These are phyloP conservation scores for Vanacampus margaritifer DNA, from an alignment of 2,113 vertebrate species.

Conservation along the genomic window DNA sequence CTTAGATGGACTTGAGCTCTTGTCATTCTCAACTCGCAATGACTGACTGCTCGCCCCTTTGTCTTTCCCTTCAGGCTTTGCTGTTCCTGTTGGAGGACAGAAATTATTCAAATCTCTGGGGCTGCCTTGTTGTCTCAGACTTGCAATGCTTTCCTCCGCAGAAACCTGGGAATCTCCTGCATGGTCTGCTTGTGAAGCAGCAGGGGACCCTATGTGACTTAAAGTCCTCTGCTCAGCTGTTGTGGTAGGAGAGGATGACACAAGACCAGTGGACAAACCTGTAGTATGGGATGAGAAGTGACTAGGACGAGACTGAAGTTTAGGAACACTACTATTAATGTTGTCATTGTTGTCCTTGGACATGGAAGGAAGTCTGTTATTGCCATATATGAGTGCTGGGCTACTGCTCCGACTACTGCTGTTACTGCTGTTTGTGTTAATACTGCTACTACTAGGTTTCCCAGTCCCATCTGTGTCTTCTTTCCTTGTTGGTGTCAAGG, in stretches of 20 bases:
- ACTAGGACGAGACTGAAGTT: conserved; percentile 55
- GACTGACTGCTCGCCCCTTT: conserved; percentile 53
- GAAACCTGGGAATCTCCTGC: conserved; percentile 59
- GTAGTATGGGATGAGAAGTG: conserved; percentile 52
- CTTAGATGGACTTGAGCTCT: conserved; percentile 69
- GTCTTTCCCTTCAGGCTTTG: conserved; percentile 66
- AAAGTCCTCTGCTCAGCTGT: conserved; percentile 60
- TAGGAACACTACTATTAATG: conserved; percentile 56
- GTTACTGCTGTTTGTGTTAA: conserved; percentile 34
- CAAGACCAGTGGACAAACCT: conserved; percentile 43
- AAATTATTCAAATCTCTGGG: conserved; percentile 69
- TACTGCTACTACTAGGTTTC: conserved; percentile 53
- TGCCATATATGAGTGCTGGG: conserved; percentile 59
- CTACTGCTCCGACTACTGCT: conserved; percentile 65
- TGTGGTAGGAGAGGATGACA: conserved; percentile 46
- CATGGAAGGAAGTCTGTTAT: conserved; percentile 52
- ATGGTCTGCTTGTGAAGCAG: conserved; percentile 61
- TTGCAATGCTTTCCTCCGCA: conserved; percentile 60
- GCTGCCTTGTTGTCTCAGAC: conserved; percentile 59
- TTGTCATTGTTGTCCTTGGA: conserved; percentile 59
- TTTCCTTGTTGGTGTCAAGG: conserved; percentile 47
- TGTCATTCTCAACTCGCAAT: conserved; percentile 57
- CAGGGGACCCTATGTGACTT: conserved; percentile 53
- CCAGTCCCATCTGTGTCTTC: conserved; percentile 62
- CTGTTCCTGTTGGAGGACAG: conserved; percentile 41